Evolutionary conservation across 2,888 invertebrate species (phyloP), one percentile per base, ranked within the genome.

Genomic region (Drosophila peninsularis): DNA sequence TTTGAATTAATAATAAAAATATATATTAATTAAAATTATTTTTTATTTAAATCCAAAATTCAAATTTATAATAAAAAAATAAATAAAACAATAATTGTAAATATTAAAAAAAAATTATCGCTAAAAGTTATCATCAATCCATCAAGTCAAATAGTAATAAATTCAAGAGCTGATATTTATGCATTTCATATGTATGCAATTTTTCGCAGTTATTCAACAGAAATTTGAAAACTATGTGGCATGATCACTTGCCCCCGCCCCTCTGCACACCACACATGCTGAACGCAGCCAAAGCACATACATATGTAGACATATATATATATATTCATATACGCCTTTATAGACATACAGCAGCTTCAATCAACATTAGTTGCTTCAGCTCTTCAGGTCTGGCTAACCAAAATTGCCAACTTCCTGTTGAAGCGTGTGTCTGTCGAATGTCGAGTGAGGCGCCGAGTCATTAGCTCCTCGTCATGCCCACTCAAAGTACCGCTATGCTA

Each of bases 401-500:
- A 83, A 83, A 86, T 87, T 83, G 78, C 78, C 84, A 74, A 81
- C 87, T 86, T 87, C 82, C 87, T 79, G 87, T 68, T 63, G 62
- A 66, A 14, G 56, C 63, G 62, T 61, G 57, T 63, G 66, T 62
- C 62, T 62, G 61, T 44, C 63, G 56, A 69, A 62, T 44, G 61
- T 44, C 63, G 56, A 65, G 56, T 44, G 53, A 60, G 75, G 76
- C 78, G 76, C 76, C 76, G 78, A 69, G 76, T 76, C 76, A 76
- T 72, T 71, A 78, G 78, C 79, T 79, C 79, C 72, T 78, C 78
- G 78, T 75, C 66, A 75, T 69, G 82, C 77, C 82, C 84, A 84
- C 87, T 78, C 82, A 80, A 70, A 87, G 82, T 81, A 83, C 87
- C 79, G 83, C 82, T 81, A 83, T 83, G 82, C 74, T 32, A 47